Percentiles rank a stretch among this genome's conserved stretches.
These are phyloP conservation scores for Notoglanidium macrostoma DNA, from an alignment of 2,797 vertebrate species.

Conservation along the genomic window DNA sequence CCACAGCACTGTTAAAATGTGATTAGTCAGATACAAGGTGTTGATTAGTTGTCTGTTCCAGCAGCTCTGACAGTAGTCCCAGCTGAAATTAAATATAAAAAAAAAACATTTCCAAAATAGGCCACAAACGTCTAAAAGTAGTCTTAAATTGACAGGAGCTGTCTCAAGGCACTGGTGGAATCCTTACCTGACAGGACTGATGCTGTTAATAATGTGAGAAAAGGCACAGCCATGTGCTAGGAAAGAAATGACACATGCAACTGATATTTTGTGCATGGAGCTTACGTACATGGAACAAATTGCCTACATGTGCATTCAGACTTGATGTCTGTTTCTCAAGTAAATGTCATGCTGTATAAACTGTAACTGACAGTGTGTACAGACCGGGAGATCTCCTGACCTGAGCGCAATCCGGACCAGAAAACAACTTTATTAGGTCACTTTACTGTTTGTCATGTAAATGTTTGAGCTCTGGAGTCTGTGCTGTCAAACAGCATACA, in stretches of 20 bases:
- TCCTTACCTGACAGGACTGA: not conserved
- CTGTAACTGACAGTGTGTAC: not conserved
- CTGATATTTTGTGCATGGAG: not conserved
- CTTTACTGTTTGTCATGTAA: not conserved
- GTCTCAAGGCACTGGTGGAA: not conserved
- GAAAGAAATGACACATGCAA: not conserved
- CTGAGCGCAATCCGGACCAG: not conserved
- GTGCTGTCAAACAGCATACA: not conserved
- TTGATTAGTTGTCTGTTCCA: not conserved
- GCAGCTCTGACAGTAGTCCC: not conserved
- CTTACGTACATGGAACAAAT: not conserved
- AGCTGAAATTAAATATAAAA: not conserved
- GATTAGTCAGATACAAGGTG: not conserved
- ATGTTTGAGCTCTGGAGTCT: not conserved
- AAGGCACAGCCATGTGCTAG: not conserved
- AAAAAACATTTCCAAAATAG: not conserved
- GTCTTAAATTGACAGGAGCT: not conserved
- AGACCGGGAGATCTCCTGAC: not conserved
- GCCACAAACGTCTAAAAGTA: not conserved
- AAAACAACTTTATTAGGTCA: conserved; percentile 1
- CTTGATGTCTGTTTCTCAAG: not conserved
- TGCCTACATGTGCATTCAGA: not conserved
- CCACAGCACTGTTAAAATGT: not conserved
- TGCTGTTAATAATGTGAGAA: not conserved
- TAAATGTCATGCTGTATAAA: not conserved